A percentile compares a stretch with the other conserved stretches of the same genome.
Evolutionary conservation across 2,888 invertebrate genomes (phyloP).

Genomic region (Clusia tigrina): DNA sequence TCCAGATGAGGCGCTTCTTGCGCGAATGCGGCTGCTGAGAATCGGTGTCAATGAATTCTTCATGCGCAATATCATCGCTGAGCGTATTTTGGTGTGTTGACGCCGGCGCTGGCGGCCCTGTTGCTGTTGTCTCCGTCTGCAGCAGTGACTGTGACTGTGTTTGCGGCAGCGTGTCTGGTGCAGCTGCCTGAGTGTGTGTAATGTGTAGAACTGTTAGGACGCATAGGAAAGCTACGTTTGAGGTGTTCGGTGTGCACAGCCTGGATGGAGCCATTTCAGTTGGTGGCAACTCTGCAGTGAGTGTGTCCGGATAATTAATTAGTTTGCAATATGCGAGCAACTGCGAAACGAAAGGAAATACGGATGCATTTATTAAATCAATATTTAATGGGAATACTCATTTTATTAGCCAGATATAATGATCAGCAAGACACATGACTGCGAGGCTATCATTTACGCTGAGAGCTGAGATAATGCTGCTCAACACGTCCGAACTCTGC

Average conservation of each 20-base stretch:
- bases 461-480: no score
- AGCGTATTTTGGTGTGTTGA: constrained; percentile 37
- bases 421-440: no score
- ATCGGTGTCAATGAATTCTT: constrained; percentile 42
- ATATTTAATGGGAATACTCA: no score
- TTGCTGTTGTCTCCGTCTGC: background rate
- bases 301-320: no score
- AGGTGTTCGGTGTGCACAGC: constrained; percentile 38
- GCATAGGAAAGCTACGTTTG: constrained; percentile 34
- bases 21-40: constrained; percentile 71
- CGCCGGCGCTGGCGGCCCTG: background rate
- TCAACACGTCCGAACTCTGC: no score
- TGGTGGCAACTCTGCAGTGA: no score
- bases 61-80: constrained; percentile 36
- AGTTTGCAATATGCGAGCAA: no score
- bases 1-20: constrained; percentile 84
- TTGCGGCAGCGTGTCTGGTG: no score
- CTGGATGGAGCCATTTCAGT: constrained; percentile 34
- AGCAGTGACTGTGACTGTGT: background rate
- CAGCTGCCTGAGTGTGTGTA: constrained; percentile 24
- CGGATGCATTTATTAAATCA: no score
- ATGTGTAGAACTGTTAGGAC: constrained; percentile 11
- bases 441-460: no score
- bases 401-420: no score
- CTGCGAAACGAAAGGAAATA: no score